These are phyloP conservation scores for Macrosteles quadrilineatus DNA, from an alignment of 1,140 invertebrate species.

Conservation along the genomic window DNA sequence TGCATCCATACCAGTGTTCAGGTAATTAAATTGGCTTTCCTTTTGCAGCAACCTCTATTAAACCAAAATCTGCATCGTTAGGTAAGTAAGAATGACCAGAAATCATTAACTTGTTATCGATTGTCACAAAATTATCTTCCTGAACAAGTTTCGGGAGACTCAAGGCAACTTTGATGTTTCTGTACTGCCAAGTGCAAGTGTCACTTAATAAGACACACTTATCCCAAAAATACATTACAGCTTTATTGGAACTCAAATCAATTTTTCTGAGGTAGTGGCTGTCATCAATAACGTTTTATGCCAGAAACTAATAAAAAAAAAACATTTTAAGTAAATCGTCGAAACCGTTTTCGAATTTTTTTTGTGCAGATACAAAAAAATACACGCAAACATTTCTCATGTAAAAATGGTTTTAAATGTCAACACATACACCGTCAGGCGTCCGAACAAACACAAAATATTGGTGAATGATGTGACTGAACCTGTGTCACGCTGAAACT, in stretches of 20 bases:
- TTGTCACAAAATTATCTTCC: slow-evolving; percentile 13
- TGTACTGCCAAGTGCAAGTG: slow-evolving; percentile 34
- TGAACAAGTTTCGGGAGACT: slow-evolving; percentile 35
- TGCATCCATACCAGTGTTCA: slow-evolving; percentile 21
- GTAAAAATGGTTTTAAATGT: no score
- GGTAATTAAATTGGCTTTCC: slow-evolving; percentile 26
- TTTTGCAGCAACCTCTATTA: slow-evolving; percentile 14
- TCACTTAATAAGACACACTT: slow-evolving; percentile 31
- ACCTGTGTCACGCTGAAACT: no score
- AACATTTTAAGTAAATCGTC: no score
- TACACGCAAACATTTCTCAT: no score
- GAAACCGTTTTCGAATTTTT: no score
- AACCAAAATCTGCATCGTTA: slow-evolving; percentile 35
- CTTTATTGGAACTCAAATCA: slow-evolving; percentile 31
- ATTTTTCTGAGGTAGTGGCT: slow-evolving; percentile 35
- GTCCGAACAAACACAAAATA: no score
- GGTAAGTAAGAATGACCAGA: slow-evolving; percentile 29
- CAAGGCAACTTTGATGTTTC: slow-evolving; percentile 35
- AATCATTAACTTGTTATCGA: slow-evolving; percentile 29
- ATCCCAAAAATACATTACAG: slow-evolving; percentile 39
- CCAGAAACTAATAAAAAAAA: no score
- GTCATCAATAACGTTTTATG: no score
- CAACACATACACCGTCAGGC: no score
- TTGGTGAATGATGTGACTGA: no score
- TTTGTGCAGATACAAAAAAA: no score